Evolutionary conservation across 2,888 invertebrate genomes (phyloP).

Genomic region (Drosophila nigricruria): DNA sequence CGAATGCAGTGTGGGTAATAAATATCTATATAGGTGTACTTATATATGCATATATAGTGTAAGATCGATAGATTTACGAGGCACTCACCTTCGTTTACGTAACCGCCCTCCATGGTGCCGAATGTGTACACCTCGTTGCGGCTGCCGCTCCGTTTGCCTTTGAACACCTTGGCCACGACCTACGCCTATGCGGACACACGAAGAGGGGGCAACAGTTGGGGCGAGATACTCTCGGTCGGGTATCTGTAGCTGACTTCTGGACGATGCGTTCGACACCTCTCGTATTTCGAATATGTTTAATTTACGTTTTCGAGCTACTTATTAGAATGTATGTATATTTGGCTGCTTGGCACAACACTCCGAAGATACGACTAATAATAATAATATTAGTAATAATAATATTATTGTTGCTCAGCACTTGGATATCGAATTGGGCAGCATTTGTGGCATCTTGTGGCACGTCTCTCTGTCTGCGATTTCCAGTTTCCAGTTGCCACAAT

Average conservation of each 20-base stretch:
- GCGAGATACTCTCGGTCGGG: background rate
- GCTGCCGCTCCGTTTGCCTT: slow-evolving; percentile 56
- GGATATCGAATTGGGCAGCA: slow-evolving; percentile 26
- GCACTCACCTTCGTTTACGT: slow-evolving; percentile 85
- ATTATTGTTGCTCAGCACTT: slow-evolving; percentile 54
- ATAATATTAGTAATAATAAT: slow-evolving; percentile 14
- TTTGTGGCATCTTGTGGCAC: slow-evolving; percentile 61
- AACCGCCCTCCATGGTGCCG: slow-evolving; percentile 85
- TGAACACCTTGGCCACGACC: slow-evolving; percentile 76
- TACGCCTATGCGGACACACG: slow-evolving; percentile 52
- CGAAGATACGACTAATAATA: background rate
- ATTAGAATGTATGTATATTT: slow-evolving; percentile 70
- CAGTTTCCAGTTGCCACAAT: slow-evolving; percentile 34
- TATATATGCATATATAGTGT: background rate
- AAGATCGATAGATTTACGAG: slow-evolving; percentile 25
- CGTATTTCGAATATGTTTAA: slow-evolving; percentile 6
- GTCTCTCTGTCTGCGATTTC: slow-evolving; percentile 25
- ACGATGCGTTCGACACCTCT: slow-evolving; percentile 66
- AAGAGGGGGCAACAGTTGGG: slow-evolving; percentile 2
- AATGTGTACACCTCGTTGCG: slow-evolving; percentile 83
- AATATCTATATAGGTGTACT: background rate
- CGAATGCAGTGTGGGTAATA: slow-evolving; percentile 17
- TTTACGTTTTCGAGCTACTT: slow-evolving; percentile 63
- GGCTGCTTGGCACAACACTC: slow-evolving; percentile 62
- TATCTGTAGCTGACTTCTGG: slow-evolving; percentile 37